These are phyloP conservation scores for Drosophila chauvacae DNA, from an alignment of 1,140 invertebrate genomes.

Conservation along the genomic window DNA sequence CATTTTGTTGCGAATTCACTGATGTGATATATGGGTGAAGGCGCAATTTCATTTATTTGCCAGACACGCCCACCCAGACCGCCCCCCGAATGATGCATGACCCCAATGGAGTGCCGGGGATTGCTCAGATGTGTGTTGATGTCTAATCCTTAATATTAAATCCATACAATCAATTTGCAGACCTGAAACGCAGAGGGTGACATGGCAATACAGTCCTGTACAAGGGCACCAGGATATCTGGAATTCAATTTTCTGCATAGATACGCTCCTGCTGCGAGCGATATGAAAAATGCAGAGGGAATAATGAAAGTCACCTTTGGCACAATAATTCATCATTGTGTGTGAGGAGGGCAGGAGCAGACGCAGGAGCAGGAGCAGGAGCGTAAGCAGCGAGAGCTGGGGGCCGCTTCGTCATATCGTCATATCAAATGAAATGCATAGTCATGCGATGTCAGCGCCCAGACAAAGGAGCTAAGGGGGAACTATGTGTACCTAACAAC, in stretches of 20 bases:
- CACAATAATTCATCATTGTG: conserved; percentile 73
- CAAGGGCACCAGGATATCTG: conserved; percentile 39
- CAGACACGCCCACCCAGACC: conserved; percentile 21
- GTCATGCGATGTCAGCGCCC: conserved; percentile 59
- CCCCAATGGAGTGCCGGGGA: conserved; percentile 39
- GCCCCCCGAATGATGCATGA: conserved; percentile 44
- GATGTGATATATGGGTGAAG: conserved; percentile 40
- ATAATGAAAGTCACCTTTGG: conserved; percentile 79
- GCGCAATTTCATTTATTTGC: conserved; percentile 51
- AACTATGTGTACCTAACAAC: conserved; percentile 42
- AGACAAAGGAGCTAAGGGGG: conserved; percentile 26
- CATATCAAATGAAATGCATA: conserved; percentile 80
- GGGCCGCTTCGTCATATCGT: conserved; percentile 51
- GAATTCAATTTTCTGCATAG: conserved; percentile 81
- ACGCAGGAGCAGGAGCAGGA: not conserved
- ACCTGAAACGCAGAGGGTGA: conserved; percentile 39
- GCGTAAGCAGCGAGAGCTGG: not conserved
- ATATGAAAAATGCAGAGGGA: conserved; percentile 64
- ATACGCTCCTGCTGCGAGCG: conserved; percentile 46
- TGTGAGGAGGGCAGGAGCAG: conserved; percentile 2
- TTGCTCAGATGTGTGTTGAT: conserved; percentile 64
- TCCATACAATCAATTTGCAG: conserved; percentile 76
- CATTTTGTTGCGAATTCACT: conserved; percentile 21
- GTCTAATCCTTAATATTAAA: conserved; percentile 77
- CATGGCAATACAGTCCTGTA: conserved; percentile 55